Percentiles rank a stretch among this genome's conserved stretches.
Evolutionary conservation across 1,140 invertebrate genomes (phyloP).

Genomic region (Epicauta chinensis): DNA sequence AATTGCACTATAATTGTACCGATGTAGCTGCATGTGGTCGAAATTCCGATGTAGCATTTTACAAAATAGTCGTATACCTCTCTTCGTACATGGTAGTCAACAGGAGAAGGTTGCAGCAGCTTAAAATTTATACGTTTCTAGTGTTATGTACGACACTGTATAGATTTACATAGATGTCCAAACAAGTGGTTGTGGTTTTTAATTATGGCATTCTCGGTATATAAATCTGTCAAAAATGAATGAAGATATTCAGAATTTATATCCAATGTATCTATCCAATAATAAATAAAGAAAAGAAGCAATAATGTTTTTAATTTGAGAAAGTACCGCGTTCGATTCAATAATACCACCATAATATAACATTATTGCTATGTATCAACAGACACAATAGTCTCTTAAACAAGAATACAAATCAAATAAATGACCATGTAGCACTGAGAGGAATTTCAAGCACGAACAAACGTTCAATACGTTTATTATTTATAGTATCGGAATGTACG

Average conservation of each 20-base stretch:
- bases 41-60: too few species aligned
- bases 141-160: too few species aligned
- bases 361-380: constrained; percentile 26
- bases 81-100: too few species aligned
- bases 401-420: constrained; percentile 31
- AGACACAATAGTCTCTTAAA: constrained; percentile 28
- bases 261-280: neutral
- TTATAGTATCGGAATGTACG: constrained; percentile 29
- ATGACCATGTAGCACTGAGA: constrained; percentile 25
- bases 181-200: too few species aligned
- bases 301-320: constrained; percentile 16
- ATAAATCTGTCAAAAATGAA: constrained; percentile 12
- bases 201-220: neutral
- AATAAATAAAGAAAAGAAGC: constrained; percentile 4
- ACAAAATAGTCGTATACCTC: too few species aligned
- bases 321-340: constrained; percentile 24
- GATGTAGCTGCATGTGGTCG: too few species aligned
- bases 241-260: constrained; percentile 13
- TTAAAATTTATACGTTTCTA: too few species aligned
- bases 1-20: too few species aligned
- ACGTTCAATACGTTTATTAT: constrained; percentile 27
- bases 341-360: constrained; percentile 25
- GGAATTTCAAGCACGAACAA: constrained; percentile 26
- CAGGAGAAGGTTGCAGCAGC: too few species aligned
- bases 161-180: too few species aligned